Base-by-base conservation (phyloP, 2,888 invertebrate species). In the Epistrophella euchroma region DNA sequence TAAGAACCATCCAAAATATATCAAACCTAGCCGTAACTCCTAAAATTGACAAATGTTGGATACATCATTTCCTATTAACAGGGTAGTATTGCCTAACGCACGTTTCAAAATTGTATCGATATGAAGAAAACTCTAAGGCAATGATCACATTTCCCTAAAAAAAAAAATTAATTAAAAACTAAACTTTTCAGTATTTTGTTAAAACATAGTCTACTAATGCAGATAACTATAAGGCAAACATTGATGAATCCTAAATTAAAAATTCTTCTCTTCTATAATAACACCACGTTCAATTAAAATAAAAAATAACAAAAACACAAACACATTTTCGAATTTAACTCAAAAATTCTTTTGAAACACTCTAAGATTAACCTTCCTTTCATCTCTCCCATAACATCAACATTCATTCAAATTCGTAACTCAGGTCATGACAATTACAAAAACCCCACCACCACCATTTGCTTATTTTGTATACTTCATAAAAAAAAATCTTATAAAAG, bases 351-450 rank as follows among this genome's bases (percentile, higher is more conserved):
- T 64, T 64, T n/a, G 25, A 35, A 37, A 37, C n/a, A 28, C 47
- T 13, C 10, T 50, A 68, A 56, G 78, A 74, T 83, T 75, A 84
- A 75, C 74, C 37, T 71, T 60, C 10, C 58, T 79, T 75, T 79
- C 64, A 62, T 62, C 62, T 80, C 70, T 79, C 10, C 4, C 25
- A 75, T 79, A 52, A 75, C 80, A 71, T 79, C 79, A 84, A 84
- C 64, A 71, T 71, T 74, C 64, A 71, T 71, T 74, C 70, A 62
- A 83, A 71, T 74, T 52, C 55, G 74, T 83, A 79, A n/a, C 75
- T 75, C 84, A 84, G 79, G 84, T 84, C 80, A 84, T 71, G 79
- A 70, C 74, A 70, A 70, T 22, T 68, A 75, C 32, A 55, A 50
- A 52, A n/a, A 15, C 15, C 58, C 28, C n/a, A 64, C 28, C 17